Evolutionary conservation across 1,140 invertebrate genomes (phyloP), one percentile per base, ranked within the genome.

Genomic region (Reticulitermes speratus): DNA sequence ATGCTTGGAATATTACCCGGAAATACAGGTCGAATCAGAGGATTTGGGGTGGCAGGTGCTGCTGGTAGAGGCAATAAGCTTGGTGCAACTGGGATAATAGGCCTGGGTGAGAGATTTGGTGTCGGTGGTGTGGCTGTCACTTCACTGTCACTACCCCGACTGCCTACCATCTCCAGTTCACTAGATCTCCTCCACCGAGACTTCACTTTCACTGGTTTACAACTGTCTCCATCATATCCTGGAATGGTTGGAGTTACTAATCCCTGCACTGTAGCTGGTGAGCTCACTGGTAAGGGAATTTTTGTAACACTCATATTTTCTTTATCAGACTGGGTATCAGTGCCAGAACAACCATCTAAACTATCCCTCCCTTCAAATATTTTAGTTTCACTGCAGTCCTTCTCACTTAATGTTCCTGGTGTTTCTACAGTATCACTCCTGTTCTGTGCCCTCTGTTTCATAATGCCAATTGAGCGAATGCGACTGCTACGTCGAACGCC

Each of bases 141-240:
- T n/a, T 87, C 85, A 83, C 55, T 55, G 55, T 44, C 86, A 86
- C 81, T 87, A 88, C 84, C 86, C 87, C 81, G 86, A 86, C 82
- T 88, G 85, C 93, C 91, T 25, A 93, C 93, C 94, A 95, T 95
- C 91, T 97, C 96, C 75, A 97, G 91, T 90, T 97, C 96, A 91
- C 96, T 96, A 2, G 95, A 96, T 87, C 96, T 91, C 84, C 96
- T 90, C 96, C 97, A 97, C 44, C 96, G 91, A 11, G 96, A 97
- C 90, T 97, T 97, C 0, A 97, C 96, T 92, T 97, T 97, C 12
- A 96, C 95, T 5, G 95, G 96, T 91, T 95, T 95, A 19, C 55
- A 86, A 85, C 45, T 84, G 44, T 87, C 86, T 3, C 59, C 30
- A 44, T 85, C 83, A 69, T 48, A 82, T 23, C 21, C 44, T 44